Evolutionary conservation across 2,888 invertebrate species (phyloP).

Genomic region (Slavum lentiscoides): DNA sequence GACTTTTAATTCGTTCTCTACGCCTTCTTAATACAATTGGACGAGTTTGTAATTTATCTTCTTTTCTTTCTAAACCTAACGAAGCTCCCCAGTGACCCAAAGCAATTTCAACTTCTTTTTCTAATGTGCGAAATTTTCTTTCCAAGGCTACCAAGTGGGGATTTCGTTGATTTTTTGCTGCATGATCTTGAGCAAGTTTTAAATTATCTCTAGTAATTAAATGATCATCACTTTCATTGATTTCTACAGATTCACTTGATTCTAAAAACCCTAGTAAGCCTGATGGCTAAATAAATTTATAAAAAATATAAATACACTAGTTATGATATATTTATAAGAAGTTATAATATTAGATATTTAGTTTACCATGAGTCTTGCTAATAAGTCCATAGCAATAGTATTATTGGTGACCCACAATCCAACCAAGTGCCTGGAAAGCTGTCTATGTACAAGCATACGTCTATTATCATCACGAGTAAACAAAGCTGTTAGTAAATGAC

Average conservation of each 20-base stretch:
- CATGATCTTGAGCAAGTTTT: conserved; percentile 85
- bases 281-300: conserved; percentile 70
- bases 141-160: conserved; percentile 75
- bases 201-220: conserved; percentile 88
- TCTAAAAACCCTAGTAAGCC: conserved; percentile 89
- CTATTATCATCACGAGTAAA: conserved; percentile 82
- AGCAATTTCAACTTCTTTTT: conserved; percentile 80
- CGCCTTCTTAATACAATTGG: conserved; percentile 91
- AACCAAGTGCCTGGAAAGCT: conserved; percentile 90
- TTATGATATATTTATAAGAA: neutral
- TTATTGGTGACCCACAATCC: conserved; percentile 96
- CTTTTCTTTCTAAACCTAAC: conserved; percentile 67
- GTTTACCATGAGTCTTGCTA: conserved; percentile 83
- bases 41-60: conserved; percentile 66
- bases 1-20: conserved; percentile 81
- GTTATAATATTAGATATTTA: conserved; percentile 12
- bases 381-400: conserved; percentile 82
- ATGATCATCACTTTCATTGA: conserved; percentile 72
- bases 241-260: conserved; percentile 80
- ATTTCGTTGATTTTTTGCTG: conserved; percentile 69
- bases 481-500: conserved; percentile 87
- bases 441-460: conserved; percentile 80
- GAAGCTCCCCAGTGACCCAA: conserved; percentile 74
- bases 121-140: conserved; percentile 74
- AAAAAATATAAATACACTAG: neutral